Percentiles rank a stretch among this genome's conserved stretches.
phyloP scores from a whole-genome alignment of 2,797 vertebrate genomes.

The Sebastes steindachneri region DNA sequence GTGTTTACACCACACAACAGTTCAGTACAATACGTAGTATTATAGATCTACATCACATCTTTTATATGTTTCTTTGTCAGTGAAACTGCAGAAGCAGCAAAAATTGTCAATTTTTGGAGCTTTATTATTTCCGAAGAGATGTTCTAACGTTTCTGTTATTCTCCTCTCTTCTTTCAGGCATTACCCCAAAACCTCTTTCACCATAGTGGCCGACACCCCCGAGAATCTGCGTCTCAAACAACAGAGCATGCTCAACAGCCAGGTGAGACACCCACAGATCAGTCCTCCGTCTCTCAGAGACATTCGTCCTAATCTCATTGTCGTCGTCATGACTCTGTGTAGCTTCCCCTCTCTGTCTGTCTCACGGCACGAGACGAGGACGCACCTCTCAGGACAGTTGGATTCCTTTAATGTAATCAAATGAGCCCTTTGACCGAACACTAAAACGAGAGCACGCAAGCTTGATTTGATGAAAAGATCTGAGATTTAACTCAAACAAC shows the following conservation, averaged over 20 bases:
- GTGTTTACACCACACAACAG: slow-evolving; percentile 55
- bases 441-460: neutral
- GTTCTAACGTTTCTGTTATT: neutral
- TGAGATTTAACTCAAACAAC: neutral
- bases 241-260: slow-evolving; percentile 96
- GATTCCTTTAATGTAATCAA: slow-evolving; percentile 47
- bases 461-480: neutral
- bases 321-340: neutral
- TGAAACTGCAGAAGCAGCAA: neutral
- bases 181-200: slow-evolving; percentile 97
- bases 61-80: neutral
- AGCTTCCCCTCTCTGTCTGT: neutral
- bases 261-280: slow-evolving; percentile 77
- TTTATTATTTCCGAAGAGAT: neutral
- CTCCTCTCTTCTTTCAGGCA: slow-evolving; percentile 83
- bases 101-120: neutral
- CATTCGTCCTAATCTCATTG: slow-evolving; percentile 13
- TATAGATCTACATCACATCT: neutral
- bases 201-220: slow-evolving; percentile 95
- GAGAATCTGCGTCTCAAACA: slow-evolving; percentile 98
- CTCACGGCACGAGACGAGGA: neutral
- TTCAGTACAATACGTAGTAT: neutral
- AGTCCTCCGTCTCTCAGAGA: neutral
- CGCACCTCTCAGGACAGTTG: neutral
- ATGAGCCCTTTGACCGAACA: slow-evolving; percentile 8